Evolutionary conservation across 2,888 invertebrate genomes (phyloP), one percentile per base, ranked within the genome.

Genomic region (Diaphora mendica): DNA sequence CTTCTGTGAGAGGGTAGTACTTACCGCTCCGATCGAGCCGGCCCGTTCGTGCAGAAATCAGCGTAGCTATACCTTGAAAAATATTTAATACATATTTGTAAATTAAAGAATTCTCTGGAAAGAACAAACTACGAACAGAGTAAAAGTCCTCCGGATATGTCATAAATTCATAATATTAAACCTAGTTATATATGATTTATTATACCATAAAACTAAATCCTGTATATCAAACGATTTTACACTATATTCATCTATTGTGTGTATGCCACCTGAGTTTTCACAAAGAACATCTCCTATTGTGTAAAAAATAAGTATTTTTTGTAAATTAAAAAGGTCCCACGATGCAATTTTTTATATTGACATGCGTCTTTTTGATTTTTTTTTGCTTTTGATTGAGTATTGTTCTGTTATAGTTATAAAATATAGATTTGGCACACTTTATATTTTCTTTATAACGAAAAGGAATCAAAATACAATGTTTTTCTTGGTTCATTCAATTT

Each of bases 291-390:
- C 86, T 89, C 90, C 88, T 84, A 87, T 89, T 88, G 83, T 86
- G 85, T 75, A 88, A 90, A 91, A 90, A 87, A 76, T n/a, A 80
- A 82, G 80, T 72, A 82, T 88, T 87, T 91, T 87, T 82, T 83
- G 77, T n/a, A 71, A 76, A 86, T 91, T 91, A 91, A 91, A 91
- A 83, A 87, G 75, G 91, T 94, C 93, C 90, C 93, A 93, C 93
- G 94, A 90, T 90, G 90, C 89, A 88, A 84, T 91, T 93, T 92
- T 92, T 92, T 92, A 83, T 77, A 75, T 71, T 72, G 51, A 73
- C 79, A 78, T 85, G 78, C 79, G 82, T 80, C 82, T 88, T 86
- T 86, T 82, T 84, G 78, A 83, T 78, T 77, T 83, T 91, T 89
- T 89, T 89, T 88, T 85, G 84, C 85, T 80, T 85, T 86, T 88